Evolutionary conservation across 30 jellyfish, hydroid and myxozoan species (phyloP), one percentile per base, ranked within the genome.

Genomic region (Mastigias papua): DNA sequence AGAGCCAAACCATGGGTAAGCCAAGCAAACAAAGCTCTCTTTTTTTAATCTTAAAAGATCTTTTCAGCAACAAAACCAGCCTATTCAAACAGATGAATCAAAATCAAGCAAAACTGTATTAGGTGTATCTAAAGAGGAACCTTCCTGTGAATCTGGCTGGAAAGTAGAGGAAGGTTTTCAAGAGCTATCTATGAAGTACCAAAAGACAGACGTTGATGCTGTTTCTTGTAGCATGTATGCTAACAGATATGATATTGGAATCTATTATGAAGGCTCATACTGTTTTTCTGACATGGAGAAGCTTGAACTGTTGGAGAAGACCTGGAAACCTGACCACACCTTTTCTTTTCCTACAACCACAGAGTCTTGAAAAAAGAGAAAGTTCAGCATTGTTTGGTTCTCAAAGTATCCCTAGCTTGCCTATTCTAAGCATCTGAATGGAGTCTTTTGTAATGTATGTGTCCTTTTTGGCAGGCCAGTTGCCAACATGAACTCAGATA

Each of bases 251-350:
- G 54, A 11, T 37, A 37, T 37, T 37, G 54, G 54, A 6, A 3
- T 37, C 11, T 37, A 37, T 3, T 11, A 6, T 37, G 11, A 37
- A 37, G 54, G 54, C 11, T 37, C 11, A 37, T 11, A 37, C 54
- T 37, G 54, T 11, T 37, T 37, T 37, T 37, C 6, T 37, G 54
- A 37, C 54, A 37, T 37, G 11, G 54, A 37, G 54, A 37, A 37
- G 54, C 6, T 37, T 37, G 54, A 37, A 37, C 11, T 37, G 54
- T 37, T 37, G 54, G 54, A 37, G 54, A 37, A 82, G 28, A 37
- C 30, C 2, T 82, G 92, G 92, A 82, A 82, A 82, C 86, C 92
- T 25, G 80, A 63, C 49, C 90, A 13, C 27, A 37, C 49, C 82
- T 80, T 30, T 66, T 31, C 17, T 17, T 82, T 82, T 82, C 86